Evolutionary conservation across 2,113 vertebrate genomes (phyloP).

Genomic region (Lepidothrix coronata): DNA sequence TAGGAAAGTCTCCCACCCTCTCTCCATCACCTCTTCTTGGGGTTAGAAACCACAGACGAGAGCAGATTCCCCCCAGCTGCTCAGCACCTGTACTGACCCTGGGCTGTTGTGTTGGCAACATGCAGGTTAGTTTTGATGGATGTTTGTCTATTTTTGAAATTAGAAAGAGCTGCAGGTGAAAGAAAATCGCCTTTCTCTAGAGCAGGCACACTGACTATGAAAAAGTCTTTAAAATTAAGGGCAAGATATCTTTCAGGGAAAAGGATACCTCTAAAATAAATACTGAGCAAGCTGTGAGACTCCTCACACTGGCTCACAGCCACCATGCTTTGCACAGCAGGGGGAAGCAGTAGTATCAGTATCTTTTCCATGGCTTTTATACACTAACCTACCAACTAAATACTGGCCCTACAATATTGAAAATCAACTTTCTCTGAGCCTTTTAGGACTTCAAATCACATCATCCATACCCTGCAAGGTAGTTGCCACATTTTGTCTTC

Average conservation of each 20-base stretch:
- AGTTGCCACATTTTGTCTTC: not conserved
- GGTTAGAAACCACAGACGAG: not conserved
- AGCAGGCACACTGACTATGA: not conserved
- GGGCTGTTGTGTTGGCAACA: not conserved
- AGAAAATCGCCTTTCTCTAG: not conserved
- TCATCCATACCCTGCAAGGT: not conserved
- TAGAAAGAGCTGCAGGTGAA: not conserved
- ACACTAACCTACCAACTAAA: not conserved
- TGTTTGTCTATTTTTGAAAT: not conserved
- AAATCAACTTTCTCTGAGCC: not conserved
- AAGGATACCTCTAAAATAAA: not conserved
- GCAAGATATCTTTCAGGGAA: not conserved
- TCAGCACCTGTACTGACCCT: not conserved
- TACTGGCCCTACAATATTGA: not conserved
- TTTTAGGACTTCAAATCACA: not conserved
- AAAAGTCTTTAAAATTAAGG: not conserved
- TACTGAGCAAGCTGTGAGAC: not conserved
- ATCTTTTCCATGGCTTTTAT: not conserved
- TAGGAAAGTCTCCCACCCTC: rapidly evolving
- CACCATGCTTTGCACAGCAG: not conserved
- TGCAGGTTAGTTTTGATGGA: not conserved
- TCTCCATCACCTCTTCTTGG: not conserved
- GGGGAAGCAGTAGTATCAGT: not conserved
- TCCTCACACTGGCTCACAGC: not conserved
- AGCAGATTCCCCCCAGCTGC: rapidly evolving